A percentile compares a stretch with the other conserved stretches of the same genome.
Conservation (phyloP, 2,797 vertebrate species). For the Characodon lateralis region DNA sequence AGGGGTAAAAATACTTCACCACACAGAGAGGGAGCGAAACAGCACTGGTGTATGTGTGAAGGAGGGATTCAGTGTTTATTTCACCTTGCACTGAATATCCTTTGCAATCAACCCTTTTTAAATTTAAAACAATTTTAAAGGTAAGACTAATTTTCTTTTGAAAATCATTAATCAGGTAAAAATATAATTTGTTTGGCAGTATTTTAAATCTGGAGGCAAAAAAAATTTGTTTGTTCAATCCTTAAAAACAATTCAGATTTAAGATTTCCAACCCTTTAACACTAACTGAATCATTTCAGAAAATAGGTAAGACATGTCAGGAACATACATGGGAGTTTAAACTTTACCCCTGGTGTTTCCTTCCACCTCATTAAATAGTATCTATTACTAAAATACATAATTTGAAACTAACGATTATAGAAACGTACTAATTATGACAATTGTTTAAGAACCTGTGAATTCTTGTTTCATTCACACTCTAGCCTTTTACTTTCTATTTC, state of each 20-base stretch:
- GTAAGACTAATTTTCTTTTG: neutral
- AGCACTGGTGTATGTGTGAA: slow-evolving; percentile 30
- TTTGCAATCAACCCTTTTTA: neutral
- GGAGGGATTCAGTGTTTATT: neutral
- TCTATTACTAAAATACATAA: neutral
- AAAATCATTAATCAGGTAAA: too few relatives aligned
- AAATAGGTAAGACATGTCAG: neutral
- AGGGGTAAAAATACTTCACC: slow-evolving; percentile 70
- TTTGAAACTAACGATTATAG: neutral
- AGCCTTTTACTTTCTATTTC: too few relatives aligned
- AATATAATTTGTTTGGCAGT: neutral
- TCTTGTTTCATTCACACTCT: neutral
- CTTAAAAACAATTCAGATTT: neutral
- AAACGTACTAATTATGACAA: neutral
- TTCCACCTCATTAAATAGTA: neutral
- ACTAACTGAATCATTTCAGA: neutral
- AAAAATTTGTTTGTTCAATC: neutral
- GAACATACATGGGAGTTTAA: neutral
- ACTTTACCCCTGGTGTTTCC: neutral
- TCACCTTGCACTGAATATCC: neutral
- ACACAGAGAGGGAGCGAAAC: slow-evolving; percentile 34
- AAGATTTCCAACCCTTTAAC: neutral
- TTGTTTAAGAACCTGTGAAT: neutral
- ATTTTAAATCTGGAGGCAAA: too few relatives aligned
- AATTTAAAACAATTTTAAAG: neutral